phyloP scores from a whole-genome alignment of 2,113 vertebrate genomes.

The Callaeas wilsoni region DNA sequence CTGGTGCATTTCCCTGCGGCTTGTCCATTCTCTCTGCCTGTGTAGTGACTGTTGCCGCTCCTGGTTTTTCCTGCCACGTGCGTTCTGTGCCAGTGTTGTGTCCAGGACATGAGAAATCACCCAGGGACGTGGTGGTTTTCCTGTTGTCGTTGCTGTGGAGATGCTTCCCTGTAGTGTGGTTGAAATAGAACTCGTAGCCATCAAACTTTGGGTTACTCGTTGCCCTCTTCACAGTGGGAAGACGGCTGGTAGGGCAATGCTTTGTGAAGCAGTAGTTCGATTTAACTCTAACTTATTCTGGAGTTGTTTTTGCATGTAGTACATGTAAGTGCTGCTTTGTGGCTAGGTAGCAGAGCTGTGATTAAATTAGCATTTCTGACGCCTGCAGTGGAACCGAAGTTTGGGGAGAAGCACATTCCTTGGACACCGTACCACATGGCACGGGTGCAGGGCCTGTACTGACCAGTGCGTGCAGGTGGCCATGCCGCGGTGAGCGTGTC shows the following conservation, averaged over 20 bases:
- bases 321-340: not conserved
- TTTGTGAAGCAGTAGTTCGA: not conserved
- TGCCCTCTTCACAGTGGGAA: not conserved
- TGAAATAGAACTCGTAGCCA: not conserved
- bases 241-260: not conserved
- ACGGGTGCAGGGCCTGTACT: accelerated
- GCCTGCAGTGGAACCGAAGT: not conserved
- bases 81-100: not conserved
- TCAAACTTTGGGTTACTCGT: not conserved
- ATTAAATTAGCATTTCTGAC: not conserved
- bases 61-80: not conserved
- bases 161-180: not conserved
- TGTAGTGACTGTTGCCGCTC: not conserved
- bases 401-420: not conserved
- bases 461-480: no score
- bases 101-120: not conserved
- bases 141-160: not conserved
- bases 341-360: not conserved
- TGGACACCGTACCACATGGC: accelerated
- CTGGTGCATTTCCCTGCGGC: not conserved
- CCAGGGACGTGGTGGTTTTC: not conserved
- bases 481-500: no score
- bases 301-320: not conserved
- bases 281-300: not conserved
- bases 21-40: not conserved